These are phyloP conservation scores for Xenops minutus DNA, from an alignment of 2,797 vertebrate species.

Conservation along the genomic window DNA sequence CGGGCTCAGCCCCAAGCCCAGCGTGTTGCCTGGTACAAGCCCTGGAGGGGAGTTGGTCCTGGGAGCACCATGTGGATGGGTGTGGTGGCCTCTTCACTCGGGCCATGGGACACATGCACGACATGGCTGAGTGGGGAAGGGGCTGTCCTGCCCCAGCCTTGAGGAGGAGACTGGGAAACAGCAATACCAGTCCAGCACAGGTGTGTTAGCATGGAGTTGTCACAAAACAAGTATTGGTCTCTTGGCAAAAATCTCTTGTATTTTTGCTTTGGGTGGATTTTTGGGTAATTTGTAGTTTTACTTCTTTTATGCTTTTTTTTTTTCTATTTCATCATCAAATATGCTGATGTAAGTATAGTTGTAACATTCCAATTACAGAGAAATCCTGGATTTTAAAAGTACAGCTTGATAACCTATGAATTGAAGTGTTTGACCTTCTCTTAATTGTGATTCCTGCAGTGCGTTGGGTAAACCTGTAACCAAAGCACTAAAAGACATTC, in stretches of 20 bases:
- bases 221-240: neutral
- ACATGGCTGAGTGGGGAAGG: neutral
- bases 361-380: neutral
- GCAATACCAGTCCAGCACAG: neutral
- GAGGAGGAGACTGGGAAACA: neutral
- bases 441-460: neutral
- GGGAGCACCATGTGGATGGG: neutral
- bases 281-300: neutral
- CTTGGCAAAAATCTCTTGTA: neutral
- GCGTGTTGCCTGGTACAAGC: slow-evolving; percentile 21
- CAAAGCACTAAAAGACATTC: neutral
- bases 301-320: neutral
- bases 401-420: neutral
- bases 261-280: neutral
- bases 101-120: slow-evolving; percentile 21
- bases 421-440: neutral
- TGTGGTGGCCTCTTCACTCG: neutral
- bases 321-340: neutral
- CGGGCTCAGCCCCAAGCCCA: slow-evolving; percentile 2
- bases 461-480: neutral
- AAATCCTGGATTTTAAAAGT: neutral
- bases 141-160: neutral
- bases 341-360: neutral
- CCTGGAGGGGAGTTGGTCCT: neutral
- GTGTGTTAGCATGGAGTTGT: neutral